phyloP scores from a whole-genome alignment of 2,113 vertebrate genomes.

The Pygoscelis antarcticus region DNA sequence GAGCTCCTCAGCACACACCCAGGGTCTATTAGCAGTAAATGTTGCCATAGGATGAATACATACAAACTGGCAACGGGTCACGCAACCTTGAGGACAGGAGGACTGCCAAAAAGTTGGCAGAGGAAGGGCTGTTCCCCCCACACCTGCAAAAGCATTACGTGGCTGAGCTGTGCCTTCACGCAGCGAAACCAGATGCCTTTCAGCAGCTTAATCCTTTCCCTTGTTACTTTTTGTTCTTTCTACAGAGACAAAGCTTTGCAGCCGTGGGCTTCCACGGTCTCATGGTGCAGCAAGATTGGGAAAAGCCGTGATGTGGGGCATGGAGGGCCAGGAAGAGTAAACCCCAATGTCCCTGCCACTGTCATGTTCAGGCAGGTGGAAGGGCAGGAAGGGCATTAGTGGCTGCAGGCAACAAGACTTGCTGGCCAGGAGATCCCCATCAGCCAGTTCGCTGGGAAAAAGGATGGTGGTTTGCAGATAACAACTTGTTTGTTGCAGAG shows the following conservation, averaged over 20 bases:
- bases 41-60: not conserved
- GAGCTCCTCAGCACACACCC: not conserved
- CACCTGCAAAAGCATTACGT: not conserved
- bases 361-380: not conserved
- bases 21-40: not conserved
- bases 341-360: not conserved
- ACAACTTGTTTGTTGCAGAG: not conserved
- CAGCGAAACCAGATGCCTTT: not conserved
- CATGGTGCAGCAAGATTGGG: not conserved
- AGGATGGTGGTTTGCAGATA: not conserved
- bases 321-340: not conserved
- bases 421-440: not conserved
- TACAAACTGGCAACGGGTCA: not conserved
- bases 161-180: not conserved
- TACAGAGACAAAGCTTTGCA: not conserved
- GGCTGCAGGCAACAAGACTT: not conserved
- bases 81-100: fast-evolving
- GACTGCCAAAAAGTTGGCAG: not conserved
- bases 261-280: fast-evolving
- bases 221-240: not conserved
- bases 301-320: not conserved
- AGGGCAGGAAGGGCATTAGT: not conserved
- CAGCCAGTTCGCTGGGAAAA: not conserved
- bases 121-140: not conserved
- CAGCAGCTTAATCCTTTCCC: not conserved